phyloP scores from a whole-genome alignment of 2,888 invertebrate species.

The Parnassius orleans region DNA sequence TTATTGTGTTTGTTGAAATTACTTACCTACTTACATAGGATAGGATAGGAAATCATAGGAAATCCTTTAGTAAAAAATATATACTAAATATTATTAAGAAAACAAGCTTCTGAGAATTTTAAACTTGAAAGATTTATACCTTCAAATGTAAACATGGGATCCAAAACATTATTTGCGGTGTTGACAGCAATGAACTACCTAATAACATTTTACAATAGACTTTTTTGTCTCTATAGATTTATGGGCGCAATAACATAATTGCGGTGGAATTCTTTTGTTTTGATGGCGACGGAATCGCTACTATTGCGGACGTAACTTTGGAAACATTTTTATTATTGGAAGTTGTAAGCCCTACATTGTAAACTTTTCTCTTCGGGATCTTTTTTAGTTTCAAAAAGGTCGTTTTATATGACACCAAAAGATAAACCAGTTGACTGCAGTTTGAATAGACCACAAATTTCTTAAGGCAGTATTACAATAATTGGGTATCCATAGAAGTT shows the following conservation, averaged over 20 bases:
- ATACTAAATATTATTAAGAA: not conserved
- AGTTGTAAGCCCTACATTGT: slow-evolving; percentile 13
- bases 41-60: no score
- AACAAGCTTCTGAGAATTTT: slow-evolving; percentile 22
- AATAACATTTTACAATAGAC: slow-evolving; percentile 45
- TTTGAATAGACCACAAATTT: slow-evolving; percentile 49
- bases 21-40: no score
- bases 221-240: slow-evolving; percentile 60
- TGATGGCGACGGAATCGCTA: slow-evolving; percentile 46
- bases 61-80: not conserved
- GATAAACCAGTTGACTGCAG: slow-evolving; percentile 2
- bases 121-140: slow-evolving; percentile 14
- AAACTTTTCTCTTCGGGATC: slow-evolving; percentile 3
- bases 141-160: slow-evolving; percentile 6
- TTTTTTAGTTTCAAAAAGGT: slow-evolving; percentile 7
- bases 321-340: slow-evolving; percentile 24
- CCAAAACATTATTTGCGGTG: slow-evolving; percentile 57
- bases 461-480: slow-evolving; percentile 53
- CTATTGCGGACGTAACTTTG: slow-evolving; percentile 48
- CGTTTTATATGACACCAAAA: slow-evolving; percentile 18
- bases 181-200: slow-evolving; percentile 60
- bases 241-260: slow-evolving; percentile 65
- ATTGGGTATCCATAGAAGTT: slow-evolving; percentile 45
- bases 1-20: no score
- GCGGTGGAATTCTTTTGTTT: slow-evolving; percentile 64